Base-by-base conservation (phyloP, 2,797 vertebrate species). In the Melanotaenia maccullochi region DNA sequence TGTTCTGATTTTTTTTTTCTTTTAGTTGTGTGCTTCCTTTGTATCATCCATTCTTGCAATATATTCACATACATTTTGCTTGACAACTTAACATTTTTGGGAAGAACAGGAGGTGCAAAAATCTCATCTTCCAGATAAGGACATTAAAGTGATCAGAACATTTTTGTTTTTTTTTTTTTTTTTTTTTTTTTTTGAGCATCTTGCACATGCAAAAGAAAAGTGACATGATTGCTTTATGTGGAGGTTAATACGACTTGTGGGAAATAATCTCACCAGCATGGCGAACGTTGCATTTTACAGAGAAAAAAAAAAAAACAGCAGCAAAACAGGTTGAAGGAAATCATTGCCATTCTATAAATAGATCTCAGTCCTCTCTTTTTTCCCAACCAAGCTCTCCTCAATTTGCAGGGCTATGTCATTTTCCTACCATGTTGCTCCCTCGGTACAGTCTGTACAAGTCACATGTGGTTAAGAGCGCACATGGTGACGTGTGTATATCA, bases 291-390 rank as follows among this genome's bases (percentile, higher is more conserved):
- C 64, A 75, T 79, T 88, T 84, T 73, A 72, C 63, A 78, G 54
- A 71, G 54, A 81, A 59, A 81, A 59, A 84, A 86, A 77, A 81
- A 72, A 85, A 87, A 69, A 79, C 79, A 63, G 78, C 7, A 73
- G 81, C 70, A 74, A 75, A 74, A 83, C 82, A 87, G 86, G 77
- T 87, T 80, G 80, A 79, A 66, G 74, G 83, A 90, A 89, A 90
- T 78, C 81, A 76, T 83, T 83, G 75, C 36, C 55, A 56, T 63
- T 73, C 87, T 87, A 91, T 89, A 85, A 89, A 90, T 86, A 93
- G 82, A 67, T 51, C 38, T 61, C 60, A 55, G 60, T 77, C 72
- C 65, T 64, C 71, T 65, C 76, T 65, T 55, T 68, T 73, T 63
- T 78, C 60, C 60, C 81, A 55, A 44, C 84, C 60, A 78, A 62